These are phyloP conservation scores for Neopelma chrysocephalum DNA, from an alignment of 2,797 vertebrate species.

Conservation along the genomic window DNA sequence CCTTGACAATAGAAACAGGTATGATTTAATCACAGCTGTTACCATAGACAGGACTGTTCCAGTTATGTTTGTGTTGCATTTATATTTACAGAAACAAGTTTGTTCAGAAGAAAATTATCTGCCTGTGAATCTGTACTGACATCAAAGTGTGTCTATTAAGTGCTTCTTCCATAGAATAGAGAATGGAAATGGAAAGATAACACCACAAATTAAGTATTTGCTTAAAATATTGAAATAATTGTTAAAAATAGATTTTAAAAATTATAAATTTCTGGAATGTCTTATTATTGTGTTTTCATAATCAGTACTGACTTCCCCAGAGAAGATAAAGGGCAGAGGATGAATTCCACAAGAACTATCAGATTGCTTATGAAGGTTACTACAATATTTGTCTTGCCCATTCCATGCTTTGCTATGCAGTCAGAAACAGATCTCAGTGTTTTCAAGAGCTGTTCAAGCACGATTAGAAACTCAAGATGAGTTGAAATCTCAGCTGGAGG, in stretches of 20 bases:
- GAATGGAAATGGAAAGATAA: not conserved
- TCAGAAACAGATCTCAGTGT: conserved; percentile 43
- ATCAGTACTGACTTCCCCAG: not conserved
- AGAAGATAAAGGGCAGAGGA: not conserved
- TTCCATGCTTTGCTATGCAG: conserved; percentile 36
- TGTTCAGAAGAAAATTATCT: conserved; percentile 50
- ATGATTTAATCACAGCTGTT: conserved; percentile 48
- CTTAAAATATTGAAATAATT: conserved; percentile 14
- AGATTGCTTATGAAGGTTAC: conserved; percentile 21
- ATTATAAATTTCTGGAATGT: not conserved
- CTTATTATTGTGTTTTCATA: not conserved
- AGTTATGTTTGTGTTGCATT: conserved; percentile 15
- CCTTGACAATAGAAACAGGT: conserved; percentile 38
- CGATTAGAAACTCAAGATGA: conserved; percentile 45
- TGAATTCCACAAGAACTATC: not conserved
- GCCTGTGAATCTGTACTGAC: conserved; percentile 13
- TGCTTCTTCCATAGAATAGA: not conserved
- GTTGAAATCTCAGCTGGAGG: conserved; percentile 46
- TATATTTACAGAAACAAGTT: conserved; percentile 33
- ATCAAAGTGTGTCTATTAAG: conserved; percentile 7
- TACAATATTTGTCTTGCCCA: conserved; percentile 63
- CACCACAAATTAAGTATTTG: not conserved
- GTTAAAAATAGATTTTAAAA: not conserved
- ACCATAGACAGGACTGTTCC: conserved; percentile 15
- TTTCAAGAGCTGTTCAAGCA: conserved; percentile 44